Conservation (phyloP, 2,113 vertebrate species). For the Bufo gargarizans region DNA sequence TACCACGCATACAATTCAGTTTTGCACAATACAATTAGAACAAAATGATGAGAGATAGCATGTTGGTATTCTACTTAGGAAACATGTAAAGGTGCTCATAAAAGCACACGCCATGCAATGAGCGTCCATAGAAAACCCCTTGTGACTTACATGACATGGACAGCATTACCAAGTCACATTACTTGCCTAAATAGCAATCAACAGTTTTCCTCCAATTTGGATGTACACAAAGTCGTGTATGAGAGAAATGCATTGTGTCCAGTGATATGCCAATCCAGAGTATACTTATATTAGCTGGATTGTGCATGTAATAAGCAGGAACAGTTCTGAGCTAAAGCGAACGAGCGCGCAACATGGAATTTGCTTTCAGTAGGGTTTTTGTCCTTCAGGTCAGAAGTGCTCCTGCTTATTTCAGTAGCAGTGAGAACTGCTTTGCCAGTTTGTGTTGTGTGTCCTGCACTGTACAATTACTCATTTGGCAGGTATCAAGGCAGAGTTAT, state of each 20-base stretch:
- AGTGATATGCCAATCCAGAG: neutral
- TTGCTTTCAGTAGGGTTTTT: neutral
- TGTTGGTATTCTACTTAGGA: neutral
- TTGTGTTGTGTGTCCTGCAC: too few species aligned
- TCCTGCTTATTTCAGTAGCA: neutral
- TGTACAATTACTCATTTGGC: neutral
- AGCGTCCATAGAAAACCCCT: too few species aligned
- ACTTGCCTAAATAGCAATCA: neutral
- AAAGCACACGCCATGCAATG: conserved; percentile 18
- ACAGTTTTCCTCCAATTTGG: neutral
- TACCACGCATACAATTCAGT: neutral
- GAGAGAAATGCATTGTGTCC: neutral
- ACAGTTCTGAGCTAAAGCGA: neutral
- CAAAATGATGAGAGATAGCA: neutral
- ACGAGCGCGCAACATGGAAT: neutral
- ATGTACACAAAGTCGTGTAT: neutral
- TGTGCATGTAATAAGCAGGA: neutral
- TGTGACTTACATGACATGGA: neutral
- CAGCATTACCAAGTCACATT: neutral
- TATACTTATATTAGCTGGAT: neutral
- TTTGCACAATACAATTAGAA: neutral
- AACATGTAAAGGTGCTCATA: neutral
- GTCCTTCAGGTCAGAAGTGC: neutral
- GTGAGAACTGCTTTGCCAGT: too few species aligned
- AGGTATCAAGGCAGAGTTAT: neutral